Conservation (phyloP, 2,113 vertebrate species). For the Colaptes auratus region DNA sequence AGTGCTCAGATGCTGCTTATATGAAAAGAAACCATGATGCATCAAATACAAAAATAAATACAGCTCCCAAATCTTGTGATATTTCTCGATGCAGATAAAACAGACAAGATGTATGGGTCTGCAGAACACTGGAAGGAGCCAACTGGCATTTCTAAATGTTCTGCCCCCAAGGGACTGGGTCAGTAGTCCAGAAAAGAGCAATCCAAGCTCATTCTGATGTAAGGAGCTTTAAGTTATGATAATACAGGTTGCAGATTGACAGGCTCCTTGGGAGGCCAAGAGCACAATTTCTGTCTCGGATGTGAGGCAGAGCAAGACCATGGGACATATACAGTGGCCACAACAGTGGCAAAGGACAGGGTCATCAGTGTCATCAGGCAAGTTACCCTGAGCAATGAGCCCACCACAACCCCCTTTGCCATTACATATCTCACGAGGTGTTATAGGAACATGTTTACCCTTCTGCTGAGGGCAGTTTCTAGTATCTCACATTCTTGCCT, state of each 20-base stretch:
- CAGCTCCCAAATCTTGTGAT: not conserved
- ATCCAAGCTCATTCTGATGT: constrained; percentile 20
- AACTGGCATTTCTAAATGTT: constrained; percentile 28
- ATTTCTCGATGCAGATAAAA: not conserved
- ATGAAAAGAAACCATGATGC: not conserved
- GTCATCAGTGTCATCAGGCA: not conserved
- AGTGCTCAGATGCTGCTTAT: not conserved
- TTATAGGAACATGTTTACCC: accelerated
- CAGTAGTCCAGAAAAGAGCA: constrained; percentile 31
- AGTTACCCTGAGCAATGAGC: not conserved
- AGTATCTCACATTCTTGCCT: not conserved
- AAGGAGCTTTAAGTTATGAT: constrained; percentile 15
- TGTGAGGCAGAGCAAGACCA: not conserved
- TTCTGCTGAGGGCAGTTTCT: not conserved
- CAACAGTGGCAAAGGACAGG: not conserved
- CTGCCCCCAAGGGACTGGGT: constrained; percentile 14
- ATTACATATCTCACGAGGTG: not conserved
- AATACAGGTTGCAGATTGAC: not conserved
- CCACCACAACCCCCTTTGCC: not conserved
- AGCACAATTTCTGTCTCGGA: not conserved
- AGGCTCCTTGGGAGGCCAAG: not conserved
- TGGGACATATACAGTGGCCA: not conserved
- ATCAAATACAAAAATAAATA: constrained; percentile 18
- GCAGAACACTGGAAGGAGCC: not conserved
- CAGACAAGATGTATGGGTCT: not conserved